Percentiles rank a stretch among this genome's conserved stretches.
Evolutionary conservation across 2,888 invertebrate genomes (phyloP).

Genomic region (Chouioia cunea): DNA sequence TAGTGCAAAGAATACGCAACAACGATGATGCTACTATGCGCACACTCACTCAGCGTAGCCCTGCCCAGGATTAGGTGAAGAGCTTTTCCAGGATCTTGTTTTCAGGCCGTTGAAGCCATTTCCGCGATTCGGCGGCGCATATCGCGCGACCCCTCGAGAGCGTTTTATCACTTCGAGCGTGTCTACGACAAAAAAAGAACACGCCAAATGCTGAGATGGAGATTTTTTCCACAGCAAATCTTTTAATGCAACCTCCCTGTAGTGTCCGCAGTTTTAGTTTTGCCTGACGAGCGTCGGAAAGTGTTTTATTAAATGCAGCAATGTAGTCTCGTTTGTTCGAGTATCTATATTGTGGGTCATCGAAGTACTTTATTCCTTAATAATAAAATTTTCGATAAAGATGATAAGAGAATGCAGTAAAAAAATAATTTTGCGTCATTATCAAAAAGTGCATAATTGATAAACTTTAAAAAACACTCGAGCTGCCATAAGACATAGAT

Average conservation of each 20-base stretch:
- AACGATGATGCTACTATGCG: conserved; percentile 30
- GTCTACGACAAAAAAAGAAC: conserved; percentile 38
- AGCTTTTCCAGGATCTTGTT: conserved; percentile 46
- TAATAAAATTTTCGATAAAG: too few relatives aligned
- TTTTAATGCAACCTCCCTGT: conserved; percentile 9
- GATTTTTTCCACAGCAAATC: conserved; percentile 18
- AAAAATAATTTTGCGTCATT: too few relatives aligned
- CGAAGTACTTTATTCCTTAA: too few relatives aligned
- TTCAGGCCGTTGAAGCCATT: conserved; percentile 46
- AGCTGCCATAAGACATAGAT: background rate
- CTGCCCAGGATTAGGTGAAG: conserved; percentile 30
- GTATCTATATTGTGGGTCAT: too few relatives aligned
- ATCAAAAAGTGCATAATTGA: too few relatives aligned
- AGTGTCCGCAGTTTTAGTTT: background rate
- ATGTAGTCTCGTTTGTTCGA: too few relatives aligned
- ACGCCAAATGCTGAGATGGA: background rate
- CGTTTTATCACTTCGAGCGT: conserved; percentile 24
- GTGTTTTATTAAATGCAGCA: too few relatives aligned
- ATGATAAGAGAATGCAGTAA: too few relatives aligned
- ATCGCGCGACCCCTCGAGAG: background rate
- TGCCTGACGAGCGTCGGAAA: conserved; percentile 14
- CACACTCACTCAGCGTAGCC: background rate
- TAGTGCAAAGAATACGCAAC: conserved; percentile 11
- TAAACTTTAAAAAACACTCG: too few relatives aligned
- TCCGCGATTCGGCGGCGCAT: conserved; percentile 22